A percentile compares a stretch with the other conserved stretches of the same genome.
These are phyloP conservation scores for Megalurothrips usitatus DNA, from an alignment of 2,888 invertebrate species.

Conservation along the genomic window DNA sequence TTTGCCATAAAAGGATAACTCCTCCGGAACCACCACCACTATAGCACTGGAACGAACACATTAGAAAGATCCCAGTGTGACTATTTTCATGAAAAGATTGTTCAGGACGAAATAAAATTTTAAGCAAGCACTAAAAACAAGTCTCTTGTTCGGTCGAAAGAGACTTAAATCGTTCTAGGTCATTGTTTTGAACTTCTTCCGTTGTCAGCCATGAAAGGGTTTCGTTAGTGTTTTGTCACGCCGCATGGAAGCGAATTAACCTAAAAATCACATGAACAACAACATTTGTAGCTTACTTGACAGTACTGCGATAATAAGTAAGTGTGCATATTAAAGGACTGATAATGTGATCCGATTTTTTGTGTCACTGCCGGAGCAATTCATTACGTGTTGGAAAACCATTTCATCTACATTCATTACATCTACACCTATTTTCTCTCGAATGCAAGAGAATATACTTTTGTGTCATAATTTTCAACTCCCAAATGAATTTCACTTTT, in stretches of 20 bases:
- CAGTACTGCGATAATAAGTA: background rate
- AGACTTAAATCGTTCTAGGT: background rate
- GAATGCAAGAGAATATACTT: background rate
- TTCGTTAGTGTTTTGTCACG: background rate
- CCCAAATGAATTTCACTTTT: background rate
- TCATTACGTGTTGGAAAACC: no score
- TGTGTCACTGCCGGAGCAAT: background rate
- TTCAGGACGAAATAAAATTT: background rate
- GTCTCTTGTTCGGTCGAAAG: background rate
- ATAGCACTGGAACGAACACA: no score
- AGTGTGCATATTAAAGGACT: background rate
- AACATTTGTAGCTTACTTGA: background rate
- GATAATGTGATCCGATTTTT: background rate
- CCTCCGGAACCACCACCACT: background rate
- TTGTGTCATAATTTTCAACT: background rate
- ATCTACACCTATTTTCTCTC: background rate
- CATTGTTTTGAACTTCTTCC: background rate
- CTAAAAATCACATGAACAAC: background rate
- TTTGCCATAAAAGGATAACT: slow-evolving; percentile 1
- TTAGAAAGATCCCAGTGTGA: no score
- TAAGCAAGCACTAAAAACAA: background rate
- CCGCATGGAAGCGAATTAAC: background rate
- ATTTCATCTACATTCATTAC: background rate
- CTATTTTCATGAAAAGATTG: background rate
- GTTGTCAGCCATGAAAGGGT: background rate